Conservation (phyloP, 2,113 vertebrate genomes). For the Amblyopsis rosae region DNA sequence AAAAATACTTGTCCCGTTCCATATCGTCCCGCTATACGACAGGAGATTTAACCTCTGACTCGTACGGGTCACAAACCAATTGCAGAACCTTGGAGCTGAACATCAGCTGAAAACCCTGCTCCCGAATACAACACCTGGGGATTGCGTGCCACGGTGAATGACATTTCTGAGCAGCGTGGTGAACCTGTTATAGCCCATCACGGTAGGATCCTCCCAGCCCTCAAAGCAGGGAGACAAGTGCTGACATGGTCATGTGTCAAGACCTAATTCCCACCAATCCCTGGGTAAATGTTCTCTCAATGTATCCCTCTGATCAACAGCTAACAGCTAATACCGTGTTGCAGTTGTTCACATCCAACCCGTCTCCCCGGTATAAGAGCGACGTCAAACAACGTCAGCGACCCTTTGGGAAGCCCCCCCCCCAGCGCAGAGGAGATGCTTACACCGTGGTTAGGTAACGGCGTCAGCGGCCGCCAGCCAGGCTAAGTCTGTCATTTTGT, state of each 20-base stretch:
- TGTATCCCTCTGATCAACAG: background rate
- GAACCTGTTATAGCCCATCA: constrained; percentile 15
- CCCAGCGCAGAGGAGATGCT: constrained; percentile 53
- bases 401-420: constrained; percentile 17
- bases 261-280: constrained; percentile 24
- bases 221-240: constrained; percentile 39
- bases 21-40: too few relatives aligned
- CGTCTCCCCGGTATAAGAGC: background rate
- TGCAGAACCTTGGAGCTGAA: background rate
- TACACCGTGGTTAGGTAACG: constrained; percentile 38
- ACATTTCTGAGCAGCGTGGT: constrained; percentile 8
- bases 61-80: too few relatives aligned
- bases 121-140: background rate
- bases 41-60: too few relatives aligned
- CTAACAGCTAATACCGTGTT: background rate
- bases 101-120: background rate
- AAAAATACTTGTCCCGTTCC: too few relatives aligned
- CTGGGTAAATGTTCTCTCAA: background rate
- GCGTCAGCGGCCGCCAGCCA: constrained; percentile 49
- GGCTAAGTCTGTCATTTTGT: constrained; percentile 33
- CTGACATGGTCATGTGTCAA: constrained; percentile 29
- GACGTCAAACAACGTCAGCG: background rate
- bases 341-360: constrained; percentile 7
- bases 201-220: background rate
- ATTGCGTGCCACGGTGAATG: background rate